Conservation (phyloP, 2,113 vertebrate genomes). For the Fulica atra region DNA sequence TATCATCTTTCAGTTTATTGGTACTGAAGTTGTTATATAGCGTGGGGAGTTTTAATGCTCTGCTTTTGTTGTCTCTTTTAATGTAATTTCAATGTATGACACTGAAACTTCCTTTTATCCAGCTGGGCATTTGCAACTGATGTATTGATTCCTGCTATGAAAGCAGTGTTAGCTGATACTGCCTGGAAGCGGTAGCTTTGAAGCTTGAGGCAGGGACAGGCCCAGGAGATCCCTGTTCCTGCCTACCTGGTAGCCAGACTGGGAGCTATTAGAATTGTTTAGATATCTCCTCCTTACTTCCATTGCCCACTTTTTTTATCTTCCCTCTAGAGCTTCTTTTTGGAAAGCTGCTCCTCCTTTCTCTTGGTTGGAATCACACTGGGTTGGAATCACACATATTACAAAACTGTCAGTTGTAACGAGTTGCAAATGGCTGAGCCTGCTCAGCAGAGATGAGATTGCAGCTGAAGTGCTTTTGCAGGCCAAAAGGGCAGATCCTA, state of each 20-base stretch:
- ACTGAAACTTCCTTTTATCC: background rate
- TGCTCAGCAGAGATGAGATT: background rate
- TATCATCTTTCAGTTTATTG: background rate
- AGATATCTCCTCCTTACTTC: background rate
- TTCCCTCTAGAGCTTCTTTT: background rate
- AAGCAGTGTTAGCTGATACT: background rate
- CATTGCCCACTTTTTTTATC: fast-evolving
- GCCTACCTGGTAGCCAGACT: background rate
- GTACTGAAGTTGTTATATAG: background rate
- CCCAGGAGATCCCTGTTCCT: background rate
- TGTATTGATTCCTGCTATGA: background rate
- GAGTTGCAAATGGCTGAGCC: background rate
- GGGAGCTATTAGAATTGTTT: background rate
- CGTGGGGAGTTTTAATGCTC: background rate
- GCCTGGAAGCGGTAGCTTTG: background rate
- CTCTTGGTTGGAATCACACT: background rate
- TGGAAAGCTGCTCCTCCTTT: background rate
- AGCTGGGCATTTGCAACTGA: background rate
- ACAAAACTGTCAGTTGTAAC: background rate
- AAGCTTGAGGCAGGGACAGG: background rate
- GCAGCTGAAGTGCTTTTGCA: background rate
- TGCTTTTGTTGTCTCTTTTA: background rate
- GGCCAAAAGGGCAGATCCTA: background rate
- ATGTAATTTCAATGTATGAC: background rate
- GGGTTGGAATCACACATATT: too few species aligned